Evolutionary conservation across 64 coral and sea anemone species (phyloP), one percentile per base, ranked within the genome.

Genomic region (Orbicella faveolata): DNA sequence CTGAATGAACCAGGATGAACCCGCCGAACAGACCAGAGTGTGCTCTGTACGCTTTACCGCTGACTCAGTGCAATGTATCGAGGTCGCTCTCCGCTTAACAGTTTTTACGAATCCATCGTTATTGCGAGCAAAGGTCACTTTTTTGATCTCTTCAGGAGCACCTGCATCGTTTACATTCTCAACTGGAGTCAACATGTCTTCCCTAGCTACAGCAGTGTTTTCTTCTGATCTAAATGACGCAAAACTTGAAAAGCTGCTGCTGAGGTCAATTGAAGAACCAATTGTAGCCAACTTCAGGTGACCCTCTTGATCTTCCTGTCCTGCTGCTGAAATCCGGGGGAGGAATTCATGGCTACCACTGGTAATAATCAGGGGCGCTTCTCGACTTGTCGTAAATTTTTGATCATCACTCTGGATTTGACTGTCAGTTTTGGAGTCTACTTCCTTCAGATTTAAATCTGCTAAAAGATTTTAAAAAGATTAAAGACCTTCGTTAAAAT

Each of bases 1-100:
- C 19, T 85, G 39, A 51, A 65, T 26, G 36, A 85, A 52, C 82
- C 82, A 85, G 19, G 82, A 84, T 23, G 82, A 85, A 30, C 82
- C 65, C 13, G 64, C 82, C 6, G 36, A 48, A 30, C 65, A 70
- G 21, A 85, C 2, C 65, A 85, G 15, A 34, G 65, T 70, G 26
- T 85, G 64, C 65, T 85, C 82, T 18, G 82, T 85, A 6, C 68
- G 37, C 9, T 83, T 83, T 20, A 67, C 62, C 19, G 61, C 80
- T 48, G 61, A 13, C 16, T 20, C 36, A 44, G 21, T 39, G 64
- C 41, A 16, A 10, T 70, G 44, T 52, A 39, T 73, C 5, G 21
- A 26, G 21, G 20, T 25, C 65, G 23, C 23, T 72, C 36, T 70
- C 51, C 82, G 82, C 11, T 85, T 85, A 18, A 52, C 16, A 11